These are phyloP conservation scores for Elgonia sp. DNA, from an alignment of 2,888 invertebrate genomes.

Conservation along the genomic window DNA sequence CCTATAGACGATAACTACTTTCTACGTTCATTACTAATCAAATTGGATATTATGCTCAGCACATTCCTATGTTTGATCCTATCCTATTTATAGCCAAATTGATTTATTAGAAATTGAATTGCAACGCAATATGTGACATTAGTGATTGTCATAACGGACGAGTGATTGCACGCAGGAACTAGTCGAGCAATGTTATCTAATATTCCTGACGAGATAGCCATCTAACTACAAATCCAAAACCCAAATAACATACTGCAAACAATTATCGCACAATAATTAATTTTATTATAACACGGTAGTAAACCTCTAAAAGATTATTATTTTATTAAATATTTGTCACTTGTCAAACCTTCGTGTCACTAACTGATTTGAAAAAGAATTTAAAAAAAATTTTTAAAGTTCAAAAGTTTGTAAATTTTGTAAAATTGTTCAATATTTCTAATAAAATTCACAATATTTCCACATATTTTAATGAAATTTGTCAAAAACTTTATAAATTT, in stretches of 20 bases:
- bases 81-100: conserved; percentile 48
- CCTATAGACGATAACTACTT: no score
- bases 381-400: no score
- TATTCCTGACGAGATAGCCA: conserved; percentile 42
- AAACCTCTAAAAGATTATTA: no score
- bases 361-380: no score
- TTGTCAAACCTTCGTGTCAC: no score
- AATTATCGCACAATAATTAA: conserved; percentile 12
- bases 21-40: conserved; percentile 15
- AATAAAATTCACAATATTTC: no score
- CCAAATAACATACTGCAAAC: conserved; percentile 21
- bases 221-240: conserved; percentile 16
- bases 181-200: conserved; percentile 37
- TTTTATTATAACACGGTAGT: background rate
- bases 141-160: conserved; percentile 56
- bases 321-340: no score
- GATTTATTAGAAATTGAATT: conserved; percentile 65
- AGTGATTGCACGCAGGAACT: conserved; percentile 47
- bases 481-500: no score
- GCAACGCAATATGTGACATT: conserved; percentile 59
- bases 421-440: no score
- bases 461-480: no score
- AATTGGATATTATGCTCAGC: conserved; percentile 8
- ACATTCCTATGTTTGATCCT: conserved; percentile 9
- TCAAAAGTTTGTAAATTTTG: no score